These are phyloP conservation scores for Campoplex nolae DNA, from an alignment of 2,888 invertebrate species.

Conservation along the genomic window DNA sequence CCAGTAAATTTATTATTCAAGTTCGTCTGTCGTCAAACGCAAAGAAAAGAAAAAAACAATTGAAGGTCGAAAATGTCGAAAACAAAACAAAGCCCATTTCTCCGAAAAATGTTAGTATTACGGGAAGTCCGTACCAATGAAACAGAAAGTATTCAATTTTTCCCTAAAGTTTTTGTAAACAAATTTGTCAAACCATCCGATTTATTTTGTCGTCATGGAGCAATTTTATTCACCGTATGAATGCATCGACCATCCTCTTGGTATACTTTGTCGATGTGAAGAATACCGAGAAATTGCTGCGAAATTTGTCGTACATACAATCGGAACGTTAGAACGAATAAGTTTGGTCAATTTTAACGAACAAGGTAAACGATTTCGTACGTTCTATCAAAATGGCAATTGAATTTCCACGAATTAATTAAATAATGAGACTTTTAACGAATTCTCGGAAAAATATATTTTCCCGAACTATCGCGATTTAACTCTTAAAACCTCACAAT, in stretches of 20 bases:
- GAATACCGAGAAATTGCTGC: conserved; percentile 69
- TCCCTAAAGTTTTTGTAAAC: neutral
- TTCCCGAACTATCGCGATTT: neutral
- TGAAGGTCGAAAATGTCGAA: neutral
- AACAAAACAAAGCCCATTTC: neutral
- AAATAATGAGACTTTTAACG: neutral
- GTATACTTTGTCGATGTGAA: conserved; percentile 72
- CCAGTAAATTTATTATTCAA: neutral
- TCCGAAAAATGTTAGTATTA: neutral
- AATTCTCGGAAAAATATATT: too few relatives aligned
- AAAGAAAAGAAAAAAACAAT: neutral
- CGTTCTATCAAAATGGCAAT: neutral
- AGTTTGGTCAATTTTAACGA: conserved; percentile 30
- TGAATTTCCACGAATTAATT: neutral
- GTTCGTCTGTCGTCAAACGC: neutral
- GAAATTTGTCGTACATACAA: conserved; percentile 57
- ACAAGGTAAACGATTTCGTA: conserved; percentile 32
- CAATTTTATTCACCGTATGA: conserved; percentile 20
- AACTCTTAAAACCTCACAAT: too few relatives aligned
- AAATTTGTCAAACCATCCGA: neutral
- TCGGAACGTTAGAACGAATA: conserved; percentile 43
- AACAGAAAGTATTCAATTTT: neutral
- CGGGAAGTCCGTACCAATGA: neutral
- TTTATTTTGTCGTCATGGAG: neutral
- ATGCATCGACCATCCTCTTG: conserved; percentile 70